Base-by-base conservation (phyloP, 30 jellyfish, hydroid and myxozoan genomes). In the Hydractinia echinata region DNA sequence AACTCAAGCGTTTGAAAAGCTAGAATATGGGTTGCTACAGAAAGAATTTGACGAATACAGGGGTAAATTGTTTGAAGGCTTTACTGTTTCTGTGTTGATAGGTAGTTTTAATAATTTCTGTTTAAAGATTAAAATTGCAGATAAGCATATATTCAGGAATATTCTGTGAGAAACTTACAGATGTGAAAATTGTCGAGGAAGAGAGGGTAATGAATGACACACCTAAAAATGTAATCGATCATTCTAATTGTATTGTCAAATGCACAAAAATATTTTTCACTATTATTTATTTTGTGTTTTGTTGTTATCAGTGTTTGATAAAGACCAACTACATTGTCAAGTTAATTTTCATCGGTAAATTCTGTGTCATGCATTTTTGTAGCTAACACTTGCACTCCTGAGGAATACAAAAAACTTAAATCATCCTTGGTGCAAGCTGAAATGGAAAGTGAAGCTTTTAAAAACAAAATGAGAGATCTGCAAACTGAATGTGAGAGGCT, bases 361-460 rank as follows among this genome's bases (percentile, higher is more conserved):
- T 30, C 5, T 6, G 4, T 4, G 1, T 66, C 15, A 19, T 66
- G 4, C 21, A 1, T 53, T 66, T 60, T 60, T 52, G 20, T 51
- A 74, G 83, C 83, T 8, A 54, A 74, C n/a, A 74, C 83, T 30
- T 74, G 83, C 20, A 9, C 83, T 19, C 85, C 85, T 77, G 81
- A 18, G 5, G 52, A 74, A 10, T 74, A 74, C 39, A 55, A 4
- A 30, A 48, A 11, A 30, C 13, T 74, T 19, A 50, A 13, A 21
- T 48, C 51, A 4, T 48, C 51, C 14, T 44, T 74, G 39, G 54
- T 53, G 51, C 51, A 61, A 30, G 30, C 19, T 54, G 85, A 77
- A 56, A 77, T 77, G 56, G 77, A 77, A 77, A 10, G 55, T n/a
- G 85, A 77, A 60, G 60, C 76, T 9, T 30, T 66, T 48, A 77